Base-by-base conservation (phyloP, 2,113 vertebrate genomes). In the Zonotrichia leucophrys region DNA sequence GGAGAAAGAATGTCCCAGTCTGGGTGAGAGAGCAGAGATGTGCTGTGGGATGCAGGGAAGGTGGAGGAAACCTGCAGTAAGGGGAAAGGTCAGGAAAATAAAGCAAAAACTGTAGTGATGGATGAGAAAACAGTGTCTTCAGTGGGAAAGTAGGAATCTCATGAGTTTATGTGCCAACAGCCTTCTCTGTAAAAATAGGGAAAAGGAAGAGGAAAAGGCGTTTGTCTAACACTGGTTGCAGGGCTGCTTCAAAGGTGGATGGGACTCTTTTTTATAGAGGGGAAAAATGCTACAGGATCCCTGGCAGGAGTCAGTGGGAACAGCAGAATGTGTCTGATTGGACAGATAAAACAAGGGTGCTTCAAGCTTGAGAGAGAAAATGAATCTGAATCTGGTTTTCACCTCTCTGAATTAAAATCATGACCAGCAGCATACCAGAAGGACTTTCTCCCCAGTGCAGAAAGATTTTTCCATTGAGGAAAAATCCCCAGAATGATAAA, bases 161-260 rank as follows among this genome's bases (percentile, higher is more conserved):
- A 1, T 0, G 7, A 27, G 67, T 41, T 78, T 44, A 17, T 37
- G 10, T 9, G 12, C 11, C 58, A 64, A 33, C 0, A 6, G 25
- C 23, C 9, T 83, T 31, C 18, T 49, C 42, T 76, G 27, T 15
- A 55, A 72, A 60, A 25, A 25, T 1, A 9, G 13, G 15, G 12
- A 31, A 50, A 3, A 50, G 11, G 30, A 58, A 79, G 42, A 70
- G 3, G 12, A 22, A 53, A 86, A 27, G 21, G 19, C n/a, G 17
- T 68, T 70, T 64, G 27, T 60, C 2, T 39, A 50, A 56, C 15
- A 3, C 4, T 39, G 12, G 7, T 7, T 74, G 41, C 28, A 60
- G 27, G 46, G 23, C 2, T 83, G 18, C 49, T 82, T 60, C 39
- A 60, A 27, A 89, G 31, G 11, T 11, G 15, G 31, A 33, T 41